Evolutionary conservation across 2,113 vertebrate species (phyloP), one percentile per base, ranked within the genome.

Genomic region (Vireo altiloquus): DNA sequence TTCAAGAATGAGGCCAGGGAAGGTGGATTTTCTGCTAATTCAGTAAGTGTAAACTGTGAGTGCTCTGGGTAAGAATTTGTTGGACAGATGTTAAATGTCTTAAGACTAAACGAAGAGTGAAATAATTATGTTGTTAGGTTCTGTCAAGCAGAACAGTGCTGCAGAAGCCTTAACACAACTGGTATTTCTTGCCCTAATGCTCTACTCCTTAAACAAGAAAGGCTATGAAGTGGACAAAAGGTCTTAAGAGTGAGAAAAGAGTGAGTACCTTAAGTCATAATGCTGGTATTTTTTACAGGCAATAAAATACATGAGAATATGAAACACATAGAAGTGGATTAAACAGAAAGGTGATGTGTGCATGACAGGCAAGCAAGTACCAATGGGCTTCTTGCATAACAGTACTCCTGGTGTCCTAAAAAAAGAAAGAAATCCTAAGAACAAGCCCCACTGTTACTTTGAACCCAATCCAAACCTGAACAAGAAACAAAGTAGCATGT

Each of bases 281-380:
- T 79, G 77, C 2, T 44, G 66, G 31, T 66, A 63, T 76, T 83
- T 94, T 95, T 95, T 80, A 95, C 54, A 92, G 66, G 87, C 75
- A 88, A 66, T 90, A 90, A 92, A 91, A 87, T 44, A 80, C 70
- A 76, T 3, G 27, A 82, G 75, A 91, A 92, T 83, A 93, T 92
- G 92, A 95, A 96, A 96, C 92, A 92, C 89, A 57, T 61, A 94
- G 68, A 85, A 80, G 84, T 60, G 35, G 66, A 91, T 6, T 90
- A 71, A 88, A 95, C 35, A 77, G 57, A 91, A 92, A 44, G 68
- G 75, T 47, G 63, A 89, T 40, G 54, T 44, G 30, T 59, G 52
- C 79, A 86, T 37, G 60, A 86, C 71, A 93, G 44, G 50, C 79
- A 92, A 74, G 84, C 30, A 89, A 89, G 80, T 0, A 6, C 54